Conservation (phyloP, 2,888 invertebrate genomes). For the Aspidiotus destructor region DNA sequence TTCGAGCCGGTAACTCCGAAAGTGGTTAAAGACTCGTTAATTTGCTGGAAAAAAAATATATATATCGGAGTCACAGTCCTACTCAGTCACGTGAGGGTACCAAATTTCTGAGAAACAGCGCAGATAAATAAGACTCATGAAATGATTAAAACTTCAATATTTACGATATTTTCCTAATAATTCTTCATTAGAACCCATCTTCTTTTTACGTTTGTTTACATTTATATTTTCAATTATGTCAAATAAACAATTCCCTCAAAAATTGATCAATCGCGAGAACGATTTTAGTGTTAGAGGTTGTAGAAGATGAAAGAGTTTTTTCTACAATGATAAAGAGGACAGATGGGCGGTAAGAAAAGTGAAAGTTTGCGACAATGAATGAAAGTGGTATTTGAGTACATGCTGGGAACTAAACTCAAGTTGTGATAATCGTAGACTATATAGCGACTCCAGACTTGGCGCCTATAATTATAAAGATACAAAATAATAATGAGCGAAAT, state of each 20-base stretch:
- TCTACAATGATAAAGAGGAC: slow-evolving; percentile 5
- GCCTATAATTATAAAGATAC: slow-evolving; percentile 3
- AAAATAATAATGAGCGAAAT: slow-evolving; percentile 8
- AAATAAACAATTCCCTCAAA: neutral
- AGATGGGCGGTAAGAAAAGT: slow-evolving; percentile 22
- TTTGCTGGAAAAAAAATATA: too few relatives aligned
- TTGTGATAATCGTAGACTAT: slow-evolving; percentile 7
- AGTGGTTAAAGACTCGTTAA: too few relatives aligned
- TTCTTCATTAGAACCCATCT: too few relatives aligned
- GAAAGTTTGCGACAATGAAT: slow-evolving; percentile 31
- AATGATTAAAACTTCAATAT: too few relatives aligned
- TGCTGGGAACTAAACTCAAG: slow-evolving; percentile 24
- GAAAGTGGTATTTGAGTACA: slow-evolving; percentile 29
- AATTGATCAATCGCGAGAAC: neutral
- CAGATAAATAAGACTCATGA: too few relatives aligned
- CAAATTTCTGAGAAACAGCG: too few relatives aligned
- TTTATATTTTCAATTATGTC: too few relatives aligned
- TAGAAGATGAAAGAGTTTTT: neutral
- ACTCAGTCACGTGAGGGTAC: too few relatives aligned
- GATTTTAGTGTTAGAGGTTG: neutral
- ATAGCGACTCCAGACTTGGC: slow-evolving; percentile 15
- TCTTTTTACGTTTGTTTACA: too few relatives aligned
- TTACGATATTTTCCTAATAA: too few relatives aligned
- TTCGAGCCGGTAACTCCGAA: too few relatives aligned
- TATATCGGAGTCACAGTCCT: too few relatives aligned